These are phyloP conservation scores for Loris lydekkerianus DNA, from an alignment of 2,797 vertebrate genomes.

Conservation along the genomic window DNA sequence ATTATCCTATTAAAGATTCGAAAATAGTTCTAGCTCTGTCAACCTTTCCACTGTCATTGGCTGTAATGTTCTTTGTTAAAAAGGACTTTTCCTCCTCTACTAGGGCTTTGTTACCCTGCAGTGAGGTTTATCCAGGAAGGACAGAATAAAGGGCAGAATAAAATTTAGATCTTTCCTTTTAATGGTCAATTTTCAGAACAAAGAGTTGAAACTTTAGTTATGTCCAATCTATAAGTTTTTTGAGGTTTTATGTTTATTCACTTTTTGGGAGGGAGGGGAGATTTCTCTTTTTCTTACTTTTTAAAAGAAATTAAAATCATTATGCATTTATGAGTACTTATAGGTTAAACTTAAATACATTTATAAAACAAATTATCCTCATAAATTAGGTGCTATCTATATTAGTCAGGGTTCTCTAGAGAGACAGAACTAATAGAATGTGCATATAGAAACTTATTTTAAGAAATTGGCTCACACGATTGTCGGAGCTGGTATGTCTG, in stretches of 20 bases:
- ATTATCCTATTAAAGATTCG: not conserved
- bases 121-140: not conserved
- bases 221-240: not conserved
- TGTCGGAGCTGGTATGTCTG: not conserved
- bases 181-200: slow-evolving; percentile 7
- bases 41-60: not conserved
- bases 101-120: not conserved
- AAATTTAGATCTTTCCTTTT: not conserved
- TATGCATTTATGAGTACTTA: not conserved
- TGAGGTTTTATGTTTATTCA: not conserved
- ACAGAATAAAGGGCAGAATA: not conserved
- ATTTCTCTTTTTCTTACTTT: not conserved
- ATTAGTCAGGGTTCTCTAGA: slow-evolving; percentile 14
- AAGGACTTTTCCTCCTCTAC: not conserved
- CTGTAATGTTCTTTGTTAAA: not conserved
- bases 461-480: not conserved
- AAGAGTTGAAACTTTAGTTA: not conserved
- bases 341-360: not conserved
- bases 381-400: not conserved
- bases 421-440: not conserved
- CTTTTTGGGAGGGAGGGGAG: not conserved
- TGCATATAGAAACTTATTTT: not conserved
- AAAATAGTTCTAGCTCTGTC: not conserved
- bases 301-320: not conserved
- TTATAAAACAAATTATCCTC: slow-evolving; percentile 35